These are phyloP conservation scores for Cordilura impudica DNA, from an alignment of 2,888 invertebrate genomes.

Conservation along the genomic window DNA sequence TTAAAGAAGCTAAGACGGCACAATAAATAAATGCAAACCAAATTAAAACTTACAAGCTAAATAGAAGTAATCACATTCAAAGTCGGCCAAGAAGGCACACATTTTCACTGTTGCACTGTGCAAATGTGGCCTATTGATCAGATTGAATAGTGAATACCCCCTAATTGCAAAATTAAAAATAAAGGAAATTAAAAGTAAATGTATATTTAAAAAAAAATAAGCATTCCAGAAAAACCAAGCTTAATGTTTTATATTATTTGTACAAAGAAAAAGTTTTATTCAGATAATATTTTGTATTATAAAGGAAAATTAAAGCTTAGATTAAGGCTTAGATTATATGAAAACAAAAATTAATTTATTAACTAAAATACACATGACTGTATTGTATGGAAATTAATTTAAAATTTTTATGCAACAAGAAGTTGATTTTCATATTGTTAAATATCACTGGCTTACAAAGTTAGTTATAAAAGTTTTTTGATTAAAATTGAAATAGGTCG, in stretches of 20 bases:
- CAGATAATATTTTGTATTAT: too few species aligned
- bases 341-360: not conserved
- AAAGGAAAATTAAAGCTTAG: not conserved
- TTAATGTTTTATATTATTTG: not conserved
- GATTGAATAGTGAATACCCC: too few species aligned
- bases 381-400: not conserved
- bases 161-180: too few species aligned
- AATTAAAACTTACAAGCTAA: too few species aligned
- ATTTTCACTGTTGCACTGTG: too few species aligned
- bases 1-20: not conserved
- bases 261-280: not conserved
- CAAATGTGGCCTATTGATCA: too few species aligned
- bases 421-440: not conserved
- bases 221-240: not conserved
- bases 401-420: not conserved
- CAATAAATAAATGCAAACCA: too few species aligned
- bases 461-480: not conserved
- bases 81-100: too few species aligned
- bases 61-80: not conserved
- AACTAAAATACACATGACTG: not conserved
- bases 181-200: too few species aligned
- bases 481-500: not conserved
- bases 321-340: not conserved
- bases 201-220: too few species aligned
- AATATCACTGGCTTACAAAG: conserved; percentile 9